Percentiles rank a stretch among this genome's conserved stretches.
phyloP scores from a whole-genome alignment of 2,113 vertebrate species.

The Hyla sarda region DNA sequence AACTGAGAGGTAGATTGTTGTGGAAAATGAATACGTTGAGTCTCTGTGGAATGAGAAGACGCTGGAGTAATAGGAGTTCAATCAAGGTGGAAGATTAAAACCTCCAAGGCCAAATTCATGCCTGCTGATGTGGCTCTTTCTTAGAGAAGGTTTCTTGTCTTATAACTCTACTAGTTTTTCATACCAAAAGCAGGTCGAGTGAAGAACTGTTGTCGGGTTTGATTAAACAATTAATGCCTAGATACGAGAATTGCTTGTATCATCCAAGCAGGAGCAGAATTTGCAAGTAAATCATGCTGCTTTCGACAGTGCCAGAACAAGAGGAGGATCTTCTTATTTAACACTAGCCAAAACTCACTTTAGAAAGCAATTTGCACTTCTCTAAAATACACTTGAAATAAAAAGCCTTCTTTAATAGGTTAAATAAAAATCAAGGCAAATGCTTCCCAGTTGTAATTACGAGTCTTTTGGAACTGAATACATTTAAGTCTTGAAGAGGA shows the following conservation, averaged over 20 bases:
- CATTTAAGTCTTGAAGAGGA: slow-evolving; percentile 25
- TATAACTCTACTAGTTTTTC: slow-evolving; percentile 49
- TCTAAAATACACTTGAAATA: slow-evolving; percentile 38
- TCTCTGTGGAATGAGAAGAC: slow-evolving; percentile 50
- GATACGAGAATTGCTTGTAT: slow-evolving; percentile 40
- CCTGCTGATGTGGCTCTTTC: slow-evolving; percentile 53
- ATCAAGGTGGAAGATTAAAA: slow-evolving; percentile 56
- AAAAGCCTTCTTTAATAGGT: slow-evolving; percentile 46
- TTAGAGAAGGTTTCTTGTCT: slow-evolving; percentile 13
- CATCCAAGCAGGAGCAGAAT: slow-evolving; percentile 31
- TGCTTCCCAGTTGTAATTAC: slow-evolving; percentile 38
- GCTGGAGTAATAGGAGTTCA: slow-evolving; percentile 54
- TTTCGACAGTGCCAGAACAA: slow-evolving; percentile 18
- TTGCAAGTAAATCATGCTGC: slow-evolving; percentile 44
- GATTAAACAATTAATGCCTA: slow-evolving; percentile 58
- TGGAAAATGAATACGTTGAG: slow-evolving; percentile 34
- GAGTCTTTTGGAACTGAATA: slow-evolving; percentile 17
- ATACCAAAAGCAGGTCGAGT: slow-evolving; percentile 18
- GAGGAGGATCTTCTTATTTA: slow-evolving; percentile 23
- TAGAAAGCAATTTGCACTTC: slow-evolving; percentile 52
- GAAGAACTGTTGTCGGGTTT: slow-evolving; percentile 51
- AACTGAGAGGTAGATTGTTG: slow-evolving; percentile 51
- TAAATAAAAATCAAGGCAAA: slow-evolving; percentile 50
- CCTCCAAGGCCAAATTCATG: slow-evolving; percentile 47
- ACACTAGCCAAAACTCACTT: slow-evolving; percentile 53